Evolutionary conservation across 1,140 invertebrate genomes (phyloP).

Genomic region (Platorchestia sp.): DNA sequence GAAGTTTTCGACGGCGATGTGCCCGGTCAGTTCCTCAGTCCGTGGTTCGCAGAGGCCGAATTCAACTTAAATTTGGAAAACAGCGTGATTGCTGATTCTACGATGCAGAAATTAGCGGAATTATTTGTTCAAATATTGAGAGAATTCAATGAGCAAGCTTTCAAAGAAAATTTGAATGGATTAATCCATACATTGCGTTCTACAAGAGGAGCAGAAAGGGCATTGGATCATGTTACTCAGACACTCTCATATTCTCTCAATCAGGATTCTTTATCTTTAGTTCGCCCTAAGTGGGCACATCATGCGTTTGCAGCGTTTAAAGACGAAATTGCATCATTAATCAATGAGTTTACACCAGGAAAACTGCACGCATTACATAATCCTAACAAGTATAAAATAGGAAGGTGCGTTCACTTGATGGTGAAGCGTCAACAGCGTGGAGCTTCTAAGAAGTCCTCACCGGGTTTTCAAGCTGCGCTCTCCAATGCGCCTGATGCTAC

Average conservation of each 20-base stretch:
- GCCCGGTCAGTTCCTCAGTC: neutral
- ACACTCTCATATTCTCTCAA: neutral
- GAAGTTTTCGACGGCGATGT: neutral
- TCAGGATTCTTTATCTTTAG: neutral
- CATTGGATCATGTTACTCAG: neutral
- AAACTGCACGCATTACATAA: neutral
- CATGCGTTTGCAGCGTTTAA: neutral
- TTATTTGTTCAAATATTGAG: neutral
- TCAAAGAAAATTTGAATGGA: neutral
- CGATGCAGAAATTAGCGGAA: neutral
- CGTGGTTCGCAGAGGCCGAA: neutral
- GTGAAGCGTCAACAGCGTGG: neutral
- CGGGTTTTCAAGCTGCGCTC: neutral
- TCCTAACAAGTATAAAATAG: neutral
- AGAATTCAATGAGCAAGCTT: neutral
- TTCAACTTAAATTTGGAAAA: neutral
- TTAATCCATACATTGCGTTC: neutral
- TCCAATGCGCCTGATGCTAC: neutral
- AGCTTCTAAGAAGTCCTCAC: neutral
- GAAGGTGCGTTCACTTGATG: neutral
- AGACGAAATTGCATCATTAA: neutral
- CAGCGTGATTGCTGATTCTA: neutral
- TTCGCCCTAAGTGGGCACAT: neutral
- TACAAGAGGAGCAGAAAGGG: neutral
- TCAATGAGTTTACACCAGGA: neutral